Percentiles rank a stretch among this genome's conserved stretches.
Evolutionary conservation across 2,797 vertebrate species (phyloP).

Genomic region (Netta rufina): DNA sequence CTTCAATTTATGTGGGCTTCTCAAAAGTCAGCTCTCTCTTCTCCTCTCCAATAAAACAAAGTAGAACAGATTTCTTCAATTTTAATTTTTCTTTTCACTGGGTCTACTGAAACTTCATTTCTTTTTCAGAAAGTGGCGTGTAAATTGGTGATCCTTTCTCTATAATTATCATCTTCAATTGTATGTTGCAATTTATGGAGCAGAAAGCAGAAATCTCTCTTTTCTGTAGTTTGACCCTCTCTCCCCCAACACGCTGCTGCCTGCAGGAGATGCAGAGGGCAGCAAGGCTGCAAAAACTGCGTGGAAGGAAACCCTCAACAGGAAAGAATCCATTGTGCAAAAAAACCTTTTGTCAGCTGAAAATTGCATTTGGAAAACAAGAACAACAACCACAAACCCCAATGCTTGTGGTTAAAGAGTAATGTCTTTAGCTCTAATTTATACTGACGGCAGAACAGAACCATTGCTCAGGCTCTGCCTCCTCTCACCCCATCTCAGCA

Average conservation of each 20-base stretch:
- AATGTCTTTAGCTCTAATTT: constrained; percentile 66
- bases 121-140: neutral
- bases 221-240: neutral
- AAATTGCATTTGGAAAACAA: constrained; percentile 47
- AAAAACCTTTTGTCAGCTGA: constrained; percentile 65
- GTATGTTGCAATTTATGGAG: neutral
- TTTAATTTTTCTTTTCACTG: neutral
- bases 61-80: neutral
- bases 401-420: constrained; percentile 43
- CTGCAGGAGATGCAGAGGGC: constrained; percentile 24
- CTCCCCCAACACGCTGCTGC: neutral
- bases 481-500: constrained; percentile 16
- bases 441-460: constrained; percentile 50
- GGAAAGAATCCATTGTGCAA: constrained; percentile 55
- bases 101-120: neutral
- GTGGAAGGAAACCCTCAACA: constrained; percentile 52
- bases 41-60: neutral
- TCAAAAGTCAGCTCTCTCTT: neutral
- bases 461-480: constrained; percentile 33
- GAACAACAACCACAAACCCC: neutral
- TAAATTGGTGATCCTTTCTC: constrained; percentile 7
- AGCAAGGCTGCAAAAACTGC: neutral
- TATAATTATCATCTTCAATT: constrained; percentile 13
- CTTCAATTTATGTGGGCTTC: neutral
- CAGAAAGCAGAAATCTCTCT: neutral